A percentile compares a stretch with the other conserved stretches of the same genome.
Evolutionary conservation across 2,888 invertebrate species (phyloP).

Genomic region (Ectemnius lituratus): DNA sequence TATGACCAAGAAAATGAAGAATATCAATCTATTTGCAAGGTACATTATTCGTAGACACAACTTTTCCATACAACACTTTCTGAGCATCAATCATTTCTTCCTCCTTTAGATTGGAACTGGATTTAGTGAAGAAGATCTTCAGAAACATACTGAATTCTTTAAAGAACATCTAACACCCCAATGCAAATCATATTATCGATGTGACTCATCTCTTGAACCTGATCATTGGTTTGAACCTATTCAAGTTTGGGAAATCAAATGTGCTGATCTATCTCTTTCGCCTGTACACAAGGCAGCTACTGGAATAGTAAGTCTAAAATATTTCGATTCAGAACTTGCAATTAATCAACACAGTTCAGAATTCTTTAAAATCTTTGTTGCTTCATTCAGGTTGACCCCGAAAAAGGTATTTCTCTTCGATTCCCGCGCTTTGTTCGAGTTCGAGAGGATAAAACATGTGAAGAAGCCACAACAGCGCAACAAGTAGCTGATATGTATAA

Average conservation of each 20-base stretch:
- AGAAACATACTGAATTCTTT: slow-evolving; percentile 86
- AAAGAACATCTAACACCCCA: slow-evolving; percentile 86
- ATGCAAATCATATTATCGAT: slow-evolving; percentile 90
- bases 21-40: slow-evolving; percentile 95
- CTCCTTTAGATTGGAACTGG: slow-evolving; percentile 89
- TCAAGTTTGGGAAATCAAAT: slow-evolving; percentile 97
- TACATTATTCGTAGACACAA: slow-evolving; percentile 69
- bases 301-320: slow-evolving; percentile 83
- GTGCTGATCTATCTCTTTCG: slow-evolving; percentile 97
- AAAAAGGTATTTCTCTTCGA: slow-evolving; percentile 95
- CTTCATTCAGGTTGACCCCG: slow-evolving; percentile 83
- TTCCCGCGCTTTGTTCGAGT: slow-evolving; percentile 96
- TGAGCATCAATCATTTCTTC: not conserved
- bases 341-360: too few species aligned
- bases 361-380: too few species aligned
- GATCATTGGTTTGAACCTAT: slow-evolving; percentile 94
- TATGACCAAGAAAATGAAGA: slow-evolving; percentile 94
- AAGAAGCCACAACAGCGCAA: slow-evolving; percentile 93
- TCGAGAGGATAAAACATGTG: slow-evolving; percentile 94
- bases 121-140: slow-evolving; percentile 94
- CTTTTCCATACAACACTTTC: not conserved
- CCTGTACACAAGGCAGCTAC: slow-evolving; percentile 94
- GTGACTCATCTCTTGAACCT: slow-evolving; percentile 85
- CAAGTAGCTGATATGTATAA: slow-evolving; percentile 95
- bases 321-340: too few species aligned